Conservation (phyloP, 2,113 vertebrate genomes). For the Hemiscyllium ocellatum region DNA sequence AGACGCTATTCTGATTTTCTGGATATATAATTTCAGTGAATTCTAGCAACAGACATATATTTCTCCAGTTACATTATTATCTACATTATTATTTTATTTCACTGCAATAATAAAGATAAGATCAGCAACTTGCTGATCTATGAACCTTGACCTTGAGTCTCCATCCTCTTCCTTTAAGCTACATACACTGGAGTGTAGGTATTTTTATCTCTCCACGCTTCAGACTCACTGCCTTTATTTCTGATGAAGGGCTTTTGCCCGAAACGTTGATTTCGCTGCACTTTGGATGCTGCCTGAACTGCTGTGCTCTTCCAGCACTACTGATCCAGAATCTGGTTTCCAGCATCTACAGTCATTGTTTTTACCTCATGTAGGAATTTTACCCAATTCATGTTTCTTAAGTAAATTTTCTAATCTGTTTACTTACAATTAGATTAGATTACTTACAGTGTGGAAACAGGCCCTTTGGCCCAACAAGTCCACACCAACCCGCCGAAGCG, state of each 20-base stretch:
- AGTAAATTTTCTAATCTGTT: background rate
- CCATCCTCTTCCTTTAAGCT: background rate
- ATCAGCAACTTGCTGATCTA: background rate
- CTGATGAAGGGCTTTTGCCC: no score
- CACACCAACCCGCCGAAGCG: no score
- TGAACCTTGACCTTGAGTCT: background rate
- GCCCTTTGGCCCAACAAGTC: no score
- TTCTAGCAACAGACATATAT: background rate
- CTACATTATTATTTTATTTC: background rate
- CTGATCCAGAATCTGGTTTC: no score
- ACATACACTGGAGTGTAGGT: background rate
- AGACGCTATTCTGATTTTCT: background rate
- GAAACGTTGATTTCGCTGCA: no score
- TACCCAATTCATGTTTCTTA: background rate
- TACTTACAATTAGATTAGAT: background rate
- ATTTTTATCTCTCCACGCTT: no score
- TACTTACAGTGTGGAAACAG: no score
- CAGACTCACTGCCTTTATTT: no score
- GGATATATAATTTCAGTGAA: background rate
- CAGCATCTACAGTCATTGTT: no score
- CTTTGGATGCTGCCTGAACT: no score
- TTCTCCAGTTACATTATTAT: background rate
- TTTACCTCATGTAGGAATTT: background rate
- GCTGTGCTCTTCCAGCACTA: no score
- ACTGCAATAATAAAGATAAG: background rate